A percentile compares a stretch with the other conserved stretches of the same genome.
These are phyloP conservation scores for Sarcophaga variegata DNA, from an alignment of 2,888 invertebrate species.

Conservation along the genomic window DNA sequence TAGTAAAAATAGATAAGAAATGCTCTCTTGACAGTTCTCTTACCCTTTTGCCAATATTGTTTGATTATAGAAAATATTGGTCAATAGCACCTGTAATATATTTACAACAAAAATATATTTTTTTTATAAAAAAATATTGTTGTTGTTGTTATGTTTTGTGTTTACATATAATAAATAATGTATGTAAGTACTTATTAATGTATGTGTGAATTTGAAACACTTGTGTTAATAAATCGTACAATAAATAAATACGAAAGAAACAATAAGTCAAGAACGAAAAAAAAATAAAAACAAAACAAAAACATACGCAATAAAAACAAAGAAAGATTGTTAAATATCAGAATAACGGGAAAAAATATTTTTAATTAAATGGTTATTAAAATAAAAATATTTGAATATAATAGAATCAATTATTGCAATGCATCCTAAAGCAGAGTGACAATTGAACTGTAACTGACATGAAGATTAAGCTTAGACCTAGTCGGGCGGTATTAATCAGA, in stretches of 20 bases:
- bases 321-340: no score
- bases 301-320: background rate
- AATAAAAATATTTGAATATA: no score
- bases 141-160: background rate
- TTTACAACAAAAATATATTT: background rate
- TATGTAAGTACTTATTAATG: conserved; percentile 35
- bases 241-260: conserved; percentile 40
- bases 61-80: background rate
- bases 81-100: background rate
- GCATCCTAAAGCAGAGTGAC: no score
- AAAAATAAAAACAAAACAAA: background rate
- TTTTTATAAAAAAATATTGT: background rate
- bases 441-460: no score
- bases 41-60: background rate
- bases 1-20: background rate
- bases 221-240: conserved; percentile 61
- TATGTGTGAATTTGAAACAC: conserved; percentile 60
- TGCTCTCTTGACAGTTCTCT: no score
- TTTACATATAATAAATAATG: background rate
- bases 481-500: no score
- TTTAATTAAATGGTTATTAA: no score
- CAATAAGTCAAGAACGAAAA: background rate
- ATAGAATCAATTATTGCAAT: no score
- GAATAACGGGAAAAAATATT: no score
- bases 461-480: no score